These are phyloP conservation scores for Tachycineta bicolor DNA, from an alignment of 2,113 vertebrate genomes.

Conservation along the genomic window DNA sequence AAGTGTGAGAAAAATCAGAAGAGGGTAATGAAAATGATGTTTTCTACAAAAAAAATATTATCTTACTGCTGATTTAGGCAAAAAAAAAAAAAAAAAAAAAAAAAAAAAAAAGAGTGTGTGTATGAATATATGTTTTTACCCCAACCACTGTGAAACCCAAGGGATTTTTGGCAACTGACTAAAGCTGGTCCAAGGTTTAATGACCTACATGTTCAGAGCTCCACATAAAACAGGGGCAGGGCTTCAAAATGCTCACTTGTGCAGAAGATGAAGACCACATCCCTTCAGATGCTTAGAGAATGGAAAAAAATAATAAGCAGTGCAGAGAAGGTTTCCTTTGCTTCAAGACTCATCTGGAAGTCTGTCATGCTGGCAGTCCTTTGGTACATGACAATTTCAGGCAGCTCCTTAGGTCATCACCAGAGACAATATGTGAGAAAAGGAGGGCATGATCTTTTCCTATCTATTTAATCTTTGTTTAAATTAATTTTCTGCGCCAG, in stretches of 20 bases:
- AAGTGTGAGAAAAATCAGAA: not conserved
- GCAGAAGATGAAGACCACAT: not conserved
- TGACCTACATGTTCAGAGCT: not conserved
- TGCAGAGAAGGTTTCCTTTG: not conserved
- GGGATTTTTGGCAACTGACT: not conserved
- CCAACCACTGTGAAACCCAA: not conserved
- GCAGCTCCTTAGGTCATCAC: not conserved
- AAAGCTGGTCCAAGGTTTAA: not conserved
- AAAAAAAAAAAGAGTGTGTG: fast-evolving
- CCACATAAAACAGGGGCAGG: not conserved
- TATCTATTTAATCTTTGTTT: not conserved
- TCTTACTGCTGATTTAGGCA: not conserved
- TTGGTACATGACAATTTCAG: not conserved
- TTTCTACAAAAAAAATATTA: not conserved
- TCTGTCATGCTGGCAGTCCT: not conserved
- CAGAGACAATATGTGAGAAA: not conserved
- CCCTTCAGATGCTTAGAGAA: not conserved
- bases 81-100: not conserved
- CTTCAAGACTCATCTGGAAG: not conserved
- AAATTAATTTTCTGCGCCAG: not conserved
- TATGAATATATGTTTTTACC: not conserved
- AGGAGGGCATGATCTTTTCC: not conserved
- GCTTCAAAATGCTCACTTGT: not conserved
- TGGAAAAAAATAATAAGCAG: not conserved
- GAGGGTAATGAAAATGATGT: not conserved